Conservation (phyloP, 2,113 vertebrate species). For the Monarcha castaneiventris region DNA sequence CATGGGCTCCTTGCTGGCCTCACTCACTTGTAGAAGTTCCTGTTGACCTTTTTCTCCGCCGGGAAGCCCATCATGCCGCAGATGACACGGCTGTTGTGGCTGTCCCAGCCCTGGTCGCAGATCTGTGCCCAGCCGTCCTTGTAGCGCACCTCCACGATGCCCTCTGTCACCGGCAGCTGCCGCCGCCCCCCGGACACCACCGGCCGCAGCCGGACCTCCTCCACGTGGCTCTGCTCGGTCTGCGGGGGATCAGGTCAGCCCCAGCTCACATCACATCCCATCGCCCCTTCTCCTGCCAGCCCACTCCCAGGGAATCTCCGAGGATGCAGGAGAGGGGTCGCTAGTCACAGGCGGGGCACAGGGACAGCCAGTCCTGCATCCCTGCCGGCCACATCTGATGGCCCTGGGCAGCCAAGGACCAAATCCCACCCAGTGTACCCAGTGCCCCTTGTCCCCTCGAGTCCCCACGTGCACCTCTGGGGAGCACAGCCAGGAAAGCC, state of each 20-base stretch:
- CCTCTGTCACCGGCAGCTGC: slow-evolving; percentile 83
- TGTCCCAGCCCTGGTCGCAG: slow-evolving; percentile 87
- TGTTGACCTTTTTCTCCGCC: slow-evolving; percentile 88
- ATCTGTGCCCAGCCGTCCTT: slow-evolving; percentile 86
- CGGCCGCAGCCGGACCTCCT: slow-evolving; percentile 86
- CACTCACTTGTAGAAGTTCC: slow-evolving; percentile 93
- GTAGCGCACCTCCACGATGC: slow-evolving; percentile 88
- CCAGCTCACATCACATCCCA: rapidly evolving
- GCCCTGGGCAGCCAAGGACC: background rate
- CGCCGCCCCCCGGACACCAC: slow-evolving; percentile 72
- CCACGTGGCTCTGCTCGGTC: slow-evolving; percentile 83
- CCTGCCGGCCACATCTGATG: background rate
- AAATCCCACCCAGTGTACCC: background rate
- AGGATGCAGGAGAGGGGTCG: background rate
- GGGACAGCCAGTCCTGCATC: background rate
- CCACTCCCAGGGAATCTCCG: background rate
- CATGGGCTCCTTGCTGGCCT: rapidly evolving
- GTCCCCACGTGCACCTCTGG: rapidly evolving
- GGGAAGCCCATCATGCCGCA: slow-evolving; percentile 98
- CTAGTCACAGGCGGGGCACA: background rate
- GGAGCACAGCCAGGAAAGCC: background rate
- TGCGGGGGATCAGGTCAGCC: slow-evolving; percentile 14
- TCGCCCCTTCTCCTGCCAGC: background rate
- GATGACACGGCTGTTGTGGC: slow-evolving; percentile 86
- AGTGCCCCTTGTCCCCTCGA: background rate